Evolutionary conservation across 2,888 invertebrate genomes (phyloP).

Genomic region (Pristionchus mayeri): DNA sequence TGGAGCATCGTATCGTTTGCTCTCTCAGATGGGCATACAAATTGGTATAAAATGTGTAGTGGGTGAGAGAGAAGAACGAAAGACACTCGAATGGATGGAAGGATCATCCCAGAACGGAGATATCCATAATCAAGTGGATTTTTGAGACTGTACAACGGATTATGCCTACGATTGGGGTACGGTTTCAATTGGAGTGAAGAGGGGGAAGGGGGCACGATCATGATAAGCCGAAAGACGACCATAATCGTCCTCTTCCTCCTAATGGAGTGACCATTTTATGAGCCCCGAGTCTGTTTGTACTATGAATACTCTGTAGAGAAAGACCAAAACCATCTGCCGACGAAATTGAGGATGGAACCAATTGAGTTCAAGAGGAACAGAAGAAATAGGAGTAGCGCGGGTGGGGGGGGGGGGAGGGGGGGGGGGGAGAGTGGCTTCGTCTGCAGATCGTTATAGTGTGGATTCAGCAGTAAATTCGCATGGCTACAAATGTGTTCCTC

Average conservation of each 20-base stretch:
- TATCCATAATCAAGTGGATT: background rate
- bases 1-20: conserved; percentile 15
- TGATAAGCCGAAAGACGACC: conserved; percentile 33
- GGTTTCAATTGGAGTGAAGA: background rate
- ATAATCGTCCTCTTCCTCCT: conserved; percentile 2
- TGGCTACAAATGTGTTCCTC: conserved; percentile 40
- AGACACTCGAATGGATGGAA: conserved; percentile 26
- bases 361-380: background rate
- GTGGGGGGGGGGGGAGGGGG: too few species aligned
- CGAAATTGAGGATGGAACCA: background rate
- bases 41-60: background rate
- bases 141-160: conserved; percentile 16
- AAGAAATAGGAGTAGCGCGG: background rate
- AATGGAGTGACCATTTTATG: conserved; percentile 16
- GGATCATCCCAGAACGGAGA: conserved; percentile 7
- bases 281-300: conserved; percentile 30
- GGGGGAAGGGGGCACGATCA: background rate
- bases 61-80: background rate
- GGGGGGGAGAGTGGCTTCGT: background rate
- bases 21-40: background rate
- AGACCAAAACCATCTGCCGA: conserved; percentile 31
- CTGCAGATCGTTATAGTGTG: background rate
- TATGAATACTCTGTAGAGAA: background rate
- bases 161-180: background rate
- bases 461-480: background rate